phyloP scores from a whole-genome alignment of 1,140 invertebrate genomes.

The Calycopis cecrops region DNA sequence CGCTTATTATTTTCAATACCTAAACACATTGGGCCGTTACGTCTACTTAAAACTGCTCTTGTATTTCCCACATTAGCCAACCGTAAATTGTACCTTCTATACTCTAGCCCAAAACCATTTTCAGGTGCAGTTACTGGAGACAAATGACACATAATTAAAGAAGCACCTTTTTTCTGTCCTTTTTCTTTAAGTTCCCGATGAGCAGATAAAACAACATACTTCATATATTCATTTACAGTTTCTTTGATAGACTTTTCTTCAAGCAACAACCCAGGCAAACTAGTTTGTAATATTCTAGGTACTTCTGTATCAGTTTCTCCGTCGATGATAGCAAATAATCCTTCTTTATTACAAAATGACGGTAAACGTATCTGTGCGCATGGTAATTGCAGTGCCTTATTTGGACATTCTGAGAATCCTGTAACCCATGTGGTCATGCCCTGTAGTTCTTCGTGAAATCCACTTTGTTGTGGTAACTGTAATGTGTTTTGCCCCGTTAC shows the following conservation, averaged over 20 bases:
- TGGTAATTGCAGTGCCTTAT: constrained; percentile 81
- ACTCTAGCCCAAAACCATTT: constrained; percentile 62
- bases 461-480: constrained; percentile 78
- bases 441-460: constrained; percentile 74
- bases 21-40: constrained; percentile 76
- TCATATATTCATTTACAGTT: constrained; percentile 86
- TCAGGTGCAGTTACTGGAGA: constrained; percentile 72
- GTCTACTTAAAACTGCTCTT: constrained; percentile 81
- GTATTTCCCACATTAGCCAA: constrained; percentile 85
- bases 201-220: constrained; percentile 86
- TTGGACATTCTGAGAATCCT: constrained; percentile 91
- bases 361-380: constrained; percentile 86
- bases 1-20: constrained; percentile 77
- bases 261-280: constrained; percentile 83
- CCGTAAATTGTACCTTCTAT: constrained; percentile 78
- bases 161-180: constrained; percentile 81
- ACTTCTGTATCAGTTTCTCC: constrained; percentile 82
- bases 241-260: constrained; percentile 88
- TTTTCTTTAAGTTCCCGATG: constrained; percentile 85
- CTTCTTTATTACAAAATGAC: constrained; percentile 86
- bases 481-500: constrained; percentile 85
- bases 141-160: constrained; percentile 84
- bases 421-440: constrained; percentile 82
- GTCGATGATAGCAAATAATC: constrained; percentile 88
- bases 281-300: constrained; percentile 81